Base-by-base conservation (phyloP, 2,797 vertebrate genomes). In the Muraenolepis orangiensis region DNA sequence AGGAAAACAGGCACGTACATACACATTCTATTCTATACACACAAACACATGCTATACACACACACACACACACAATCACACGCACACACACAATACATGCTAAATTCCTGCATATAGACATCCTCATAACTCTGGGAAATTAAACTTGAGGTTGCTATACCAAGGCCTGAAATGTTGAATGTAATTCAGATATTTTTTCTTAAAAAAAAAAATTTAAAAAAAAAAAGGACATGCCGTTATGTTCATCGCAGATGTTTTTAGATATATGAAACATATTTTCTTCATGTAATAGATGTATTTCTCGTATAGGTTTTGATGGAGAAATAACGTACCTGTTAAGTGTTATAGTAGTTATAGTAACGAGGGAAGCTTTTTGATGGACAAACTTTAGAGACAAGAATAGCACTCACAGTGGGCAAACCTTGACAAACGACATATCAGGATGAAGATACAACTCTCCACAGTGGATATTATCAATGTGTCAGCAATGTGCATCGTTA, bases 141-240 rank as follows among this genome's bases (percentile, higher is more conserved):
- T 73, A 89, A 87, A 91, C 81, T 85, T 77, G 82, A 89, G 84
- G 85, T 89, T 89, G 85, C 82, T 83, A 74, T 87, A 85, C 81
- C 81, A 84, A 87, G 87, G 89, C 89, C 89, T 85, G 80, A 93
- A 90, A 91, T 83, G 80, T 88, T 91, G 91, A 92, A 93, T 93
- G 91, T 92, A 92, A 92, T 89, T 91, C 87, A 87, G 86, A 90
- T 88, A 23, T 87, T 87, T 88, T 89, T 87, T 84, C 87, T 83
- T 66, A 23, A 29, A 29, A 67, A 61, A 61, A 16, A 2, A 18
- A n/a, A n/a, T n/a, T n/a, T n/a, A n/a, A 13, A 13, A 57, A 57
- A 16, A 61, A 67, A 85, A 89, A 88, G 79, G 82, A 90, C 86
- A 90, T 91, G 90, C 81, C 88, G 88, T 90, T 81, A 86, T 89